Evolutionary conservation across 2,113 vertebrate genomes (phyloP).

Genomic region (Poeciliopsis occidentalis): DNA sequence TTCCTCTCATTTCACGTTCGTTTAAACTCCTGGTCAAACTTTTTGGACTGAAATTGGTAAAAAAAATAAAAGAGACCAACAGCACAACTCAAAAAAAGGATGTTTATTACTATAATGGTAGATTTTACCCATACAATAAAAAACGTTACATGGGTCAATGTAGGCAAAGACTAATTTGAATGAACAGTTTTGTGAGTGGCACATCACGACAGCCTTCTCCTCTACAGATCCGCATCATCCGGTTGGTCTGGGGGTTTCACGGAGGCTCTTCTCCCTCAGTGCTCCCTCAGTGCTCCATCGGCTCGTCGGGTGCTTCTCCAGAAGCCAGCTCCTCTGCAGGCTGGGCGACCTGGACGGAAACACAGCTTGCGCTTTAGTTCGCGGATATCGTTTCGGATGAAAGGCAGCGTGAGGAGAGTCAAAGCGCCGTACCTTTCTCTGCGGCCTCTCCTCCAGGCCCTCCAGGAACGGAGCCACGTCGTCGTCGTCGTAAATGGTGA

Average conservation of each 20-base stretch:
- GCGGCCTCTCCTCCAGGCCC: conserved; percentile 96
- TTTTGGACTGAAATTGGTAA: neutral
- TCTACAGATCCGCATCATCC: conserved; percentile 18
- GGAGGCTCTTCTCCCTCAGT: neutral
- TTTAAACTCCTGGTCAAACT: neutral
- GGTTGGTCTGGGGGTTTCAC: conserved; percentile 31
- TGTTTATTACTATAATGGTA: conserved; percentile 68
- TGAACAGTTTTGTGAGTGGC: conserved; percentile 56
- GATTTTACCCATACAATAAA: conserved; percentile 74
- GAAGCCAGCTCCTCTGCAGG: conserved; percentile 84
- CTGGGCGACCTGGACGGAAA: conserved; percentile 75
- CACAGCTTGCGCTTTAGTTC: no score
- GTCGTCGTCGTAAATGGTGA: conserved; percentile 96
- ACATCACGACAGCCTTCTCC: conserved; percentile 38
- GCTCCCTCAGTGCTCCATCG: conserved; percentile 91
- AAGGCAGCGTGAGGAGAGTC: neutral
- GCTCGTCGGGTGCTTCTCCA: conserved; percentile 86
- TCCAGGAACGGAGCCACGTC: conserved; percentile 93
- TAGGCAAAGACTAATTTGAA: conserved; percentile 48
- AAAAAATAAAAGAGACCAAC: conserved; percentile 14
- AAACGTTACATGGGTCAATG: conserved; percentile 54
- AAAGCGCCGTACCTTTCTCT: conserved; percentile 86
- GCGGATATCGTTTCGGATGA: neutral
- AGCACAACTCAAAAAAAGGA: conserved; percentile 68
- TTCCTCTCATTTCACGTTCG: neutral